A percentile compares a stretch with the other conserved stretches of the same genome.
Conservation (phyloP, 1,140 invertebrate genomes). For the Sipha flava region DNA sequence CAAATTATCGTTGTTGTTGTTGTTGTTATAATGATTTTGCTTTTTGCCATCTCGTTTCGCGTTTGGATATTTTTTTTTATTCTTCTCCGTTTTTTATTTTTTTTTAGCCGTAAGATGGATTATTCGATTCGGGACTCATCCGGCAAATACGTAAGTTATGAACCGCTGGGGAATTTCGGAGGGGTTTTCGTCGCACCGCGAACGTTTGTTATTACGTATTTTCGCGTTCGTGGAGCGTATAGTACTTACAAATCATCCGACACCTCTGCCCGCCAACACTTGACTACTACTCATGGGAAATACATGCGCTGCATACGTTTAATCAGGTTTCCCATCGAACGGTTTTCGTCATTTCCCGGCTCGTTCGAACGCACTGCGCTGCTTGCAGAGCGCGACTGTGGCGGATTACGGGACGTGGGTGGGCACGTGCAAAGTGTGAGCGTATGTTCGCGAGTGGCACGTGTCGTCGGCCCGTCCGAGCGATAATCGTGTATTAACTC, state of each 20-base stretch:
- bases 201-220: slow-evolving; percentile 4
- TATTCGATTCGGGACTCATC: background rate
- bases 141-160: slow-evolving; percentile 4
- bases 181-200: background rate
- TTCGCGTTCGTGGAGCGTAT: background rate
- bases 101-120: background rate
- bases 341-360: background rate
- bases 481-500: too few relatives aligned
- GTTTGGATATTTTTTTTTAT: too few relatives aligned
- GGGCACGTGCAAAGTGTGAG: background rate
- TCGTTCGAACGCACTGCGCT: background rate
- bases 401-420: background rate
- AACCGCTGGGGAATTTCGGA: background rate
- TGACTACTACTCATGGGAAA: background rate
- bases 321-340: slow-evolving; percentile 10
- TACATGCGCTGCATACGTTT: background rate
- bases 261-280: background rate
- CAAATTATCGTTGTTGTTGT: background rate
- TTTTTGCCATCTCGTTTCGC: too few relatives aligned
- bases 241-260: background rate
- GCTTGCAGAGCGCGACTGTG: background rate
- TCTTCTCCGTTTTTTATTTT: too few relatives aligned
- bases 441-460: too few relatives aligned
- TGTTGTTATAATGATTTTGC: background rate
- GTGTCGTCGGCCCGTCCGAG: too few relatives aligned